Conservation (phyloP, 37 sponge, comb jelly and placozoan species). For the Mnemiopsis leidyi region DNA sequence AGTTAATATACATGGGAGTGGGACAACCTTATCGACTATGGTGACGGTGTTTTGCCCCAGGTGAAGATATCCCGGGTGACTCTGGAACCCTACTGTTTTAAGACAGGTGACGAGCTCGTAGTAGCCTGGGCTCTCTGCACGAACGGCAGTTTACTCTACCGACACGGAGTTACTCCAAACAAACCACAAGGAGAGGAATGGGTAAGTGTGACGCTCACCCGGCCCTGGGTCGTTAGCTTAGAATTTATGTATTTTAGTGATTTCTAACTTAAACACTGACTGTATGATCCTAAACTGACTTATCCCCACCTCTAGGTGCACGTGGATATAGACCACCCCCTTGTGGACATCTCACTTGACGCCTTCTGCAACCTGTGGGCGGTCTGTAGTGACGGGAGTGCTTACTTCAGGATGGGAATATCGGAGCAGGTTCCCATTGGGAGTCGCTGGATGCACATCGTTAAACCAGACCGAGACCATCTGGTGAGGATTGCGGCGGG, state of each 20-base stretch:
- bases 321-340: conserved; percentile 15
- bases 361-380: conserved; percentile 44
- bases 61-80: background rate
- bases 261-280: no score
- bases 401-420: conserved; percentile 21
- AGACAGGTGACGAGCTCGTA: background rate
- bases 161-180: background rate
- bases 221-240: background rate
- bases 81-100: background rate
- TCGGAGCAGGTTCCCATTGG: conserved; percentile 2
- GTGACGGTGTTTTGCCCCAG: background rate
- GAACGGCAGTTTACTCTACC: conserved; percentile 15
- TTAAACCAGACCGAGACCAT: conserved; percentile 1
- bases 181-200: background rate
- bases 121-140: conserved; percentile 6
- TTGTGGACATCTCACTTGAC: background rate
- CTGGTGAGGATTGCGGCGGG: conserved; percentile 2
- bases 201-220: background rate
- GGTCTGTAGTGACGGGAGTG: conserved; percentile 20
- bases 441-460: background rate
- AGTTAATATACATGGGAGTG: no score
- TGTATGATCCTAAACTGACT: no score
- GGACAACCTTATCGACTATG: no score
- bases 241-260: background rate
- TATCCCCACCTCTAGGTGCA: no score